A percentile compares a stretch with the other conserved stretches of the same genome.
These are phyloP conservation scores for Anoplius nigerrimus DNA, from an alignment of 2,888 invertebrate genomes.

Conservation along the genomic window DNA sequence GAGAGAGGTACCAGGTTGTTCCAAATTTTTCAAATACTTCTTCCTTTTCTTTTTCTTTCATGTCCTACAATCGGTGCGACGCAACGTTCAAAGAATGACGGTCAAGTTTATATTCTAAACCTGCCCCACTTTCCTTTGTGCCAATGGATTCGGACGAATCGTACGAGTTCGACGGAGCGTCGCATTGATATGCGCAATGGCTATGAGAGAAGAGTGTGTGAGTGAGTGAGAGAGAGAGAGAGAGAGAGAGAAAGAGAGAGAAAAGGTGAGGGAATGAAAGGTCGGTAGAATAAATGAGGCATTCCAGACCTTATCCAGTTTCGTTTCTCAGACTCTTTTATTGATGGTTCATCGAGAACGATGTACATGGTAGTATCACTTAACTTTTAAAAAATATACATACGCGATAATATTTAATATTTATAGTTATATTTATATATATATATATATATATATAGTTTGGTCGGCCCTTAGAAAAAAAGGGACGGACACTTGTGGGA, in stretches of 20 bases:
- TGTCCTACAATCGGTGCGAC: neutral
- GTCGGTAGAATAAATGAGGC: too few relatives aligned
- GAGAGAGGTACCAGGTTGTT: neutral
- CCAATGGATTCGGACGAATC: neutral
- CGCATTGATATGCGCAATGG: neutral
- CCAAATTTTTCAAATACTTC: constrained; percentile 2
- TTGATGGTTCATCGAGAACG: constrained; percentile 56
- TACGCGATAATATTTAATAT: constrained; percentile 48
- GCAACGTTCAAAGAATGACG: constrained; percentile 9
- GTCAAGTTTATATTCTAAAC: constrained; percentile 28
- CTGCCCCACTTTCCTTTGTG: constrained; percentile 27
- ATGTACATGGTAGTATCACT: constrained; percentile 51
- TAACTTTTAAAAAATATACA: constrained; percentile 61
- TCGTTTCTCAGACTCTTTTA: constrained; percentile 64
- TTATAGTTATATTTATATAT: constrained; percentile 39
- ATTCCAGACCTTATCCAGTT: too few relatives aligned
- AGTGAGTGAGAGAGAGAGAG: neutral
- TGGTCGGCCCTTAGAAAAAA: constrained; percentile 55
- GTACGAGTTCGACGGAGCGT: neutral
- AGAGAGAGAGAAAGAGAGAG: constrained; percentile 5
- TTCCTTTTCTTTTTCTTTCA: neutral
- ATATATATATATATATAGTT: constrained; percentile 35
- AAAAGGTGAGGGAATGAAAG: neutral
- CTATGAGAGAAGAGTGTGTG: neutral
- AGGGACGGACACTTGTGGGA: constrained; percentile 32